A percentile compares a stretch with the other conserved stretches of the same genome.
Conservation (phyloP, 2,113 vertebrate species). For the Festucalex cinctus region DNA sequence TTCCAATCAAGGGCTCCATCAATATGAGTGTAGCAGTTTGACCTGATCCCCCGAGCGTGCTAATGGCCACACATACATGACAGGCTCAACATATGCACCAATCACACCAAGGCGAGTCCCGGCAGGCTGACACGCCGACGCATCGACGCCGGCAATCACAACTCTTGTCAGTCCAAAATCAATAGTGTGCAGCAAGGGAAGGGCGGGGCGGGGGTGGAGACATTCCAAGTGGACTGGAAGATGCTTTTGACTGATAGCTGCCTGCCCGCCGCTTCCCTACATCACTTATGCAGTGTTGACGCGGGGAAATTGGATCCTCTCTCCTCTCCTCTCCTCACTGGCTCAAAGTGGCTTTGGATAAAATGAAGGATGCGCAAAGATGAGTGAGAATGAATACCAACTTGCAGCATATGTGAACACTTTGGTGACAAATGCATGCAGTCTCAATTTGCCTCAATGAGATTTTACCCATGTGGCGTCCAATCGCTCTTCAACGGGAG, state of each 20-base stretch:
- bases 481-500: background rate
- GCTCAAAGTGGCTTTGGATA: background rate
- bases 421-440: background rate
- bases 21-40: background rate
- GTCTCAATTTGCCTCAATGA: background rate
- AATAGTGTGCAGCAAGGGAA: background rate
- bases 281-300: slow-evolving; percentile 10
- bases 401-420: background rate
- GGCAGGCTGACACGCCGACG: background rate
- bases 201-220: background rate
- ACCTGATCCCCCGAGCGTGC: background rate
- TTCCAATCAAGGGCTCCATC: background rate
- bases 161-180: background rate
- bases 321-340: background rate
- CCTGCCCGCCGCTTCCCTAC: background rate
- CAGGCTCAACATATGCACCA: background rate
- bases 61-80: background rate
- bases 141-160: background rate
- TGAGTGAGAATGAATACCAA: background rate
- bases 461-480: background rate
- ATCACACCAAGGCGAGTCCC: background rate
- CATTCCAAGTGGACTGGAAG: slow-evolving; percentile 1
- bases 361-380: background rate
- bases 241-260: slow-evolving; percentile 8
- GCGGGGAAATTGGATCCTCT: slow-evolving; percentile 1